Conservation (phyloP, 2,797 vertebrate genomes). For the Tiaroga cobitis region DNA sequence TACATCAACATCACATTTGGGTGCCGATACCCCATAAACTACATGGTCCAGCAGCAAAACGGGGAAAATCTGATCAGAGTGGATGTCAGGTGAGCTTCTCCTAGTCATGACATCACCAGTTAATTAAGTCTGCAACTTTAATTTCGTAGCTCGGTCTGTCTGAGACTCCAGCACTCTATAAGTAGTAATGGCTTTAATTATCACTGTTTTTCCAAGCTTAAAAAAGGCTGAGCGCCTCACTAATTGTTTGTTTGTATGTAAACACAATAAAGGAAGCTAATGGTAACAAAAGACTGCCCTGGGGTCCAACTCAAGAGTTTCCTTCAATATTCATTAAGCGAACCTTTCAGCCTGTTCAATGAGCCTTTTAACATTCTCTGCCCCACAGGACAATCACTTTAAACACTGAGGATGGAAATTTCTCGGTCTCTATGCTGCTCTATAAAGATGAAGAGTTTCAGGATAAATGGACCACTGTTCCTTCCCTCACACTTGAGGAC, state of each 20-base stretch:
- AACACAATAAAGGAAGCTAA: conserved; percentile 48
- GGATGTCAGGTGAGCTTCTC: conserved; percentile 71
- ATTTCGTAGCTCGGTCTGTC: conserved; percentile 1
- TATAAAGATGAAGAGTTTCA: conserved; percentile 80
- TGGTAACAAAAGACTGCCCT: conserved; percentile 43
- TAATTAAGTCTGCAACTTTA: conserved; percentile 17
- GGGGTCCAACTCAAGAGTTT: conserved; percentile 53
- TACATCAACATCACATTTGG: conserved; percentile 82
- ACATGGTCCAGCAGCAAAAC: conserved; percentile 78
- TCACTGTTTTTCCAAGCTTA: conserved; percentile 20
- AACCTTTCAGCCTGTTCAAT: conserved; percentile 44
- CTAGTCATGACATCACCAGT: conserved; percentile 30
- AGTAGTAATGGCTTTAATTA: conserved; percentile 39
- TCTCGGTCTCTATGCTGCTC: conserved; percentile 80
- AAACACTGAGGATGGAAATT: conserved; percentile 82
- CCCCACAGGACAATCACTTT: conserved; percentile 76
- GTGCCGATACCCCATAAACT: conserved; percentile 82
- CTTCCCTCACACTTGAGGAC: conserved; percentile 80
- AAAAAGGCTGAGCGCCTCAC: conserved; percentile 6
- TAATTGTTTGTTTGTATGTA: conserved; percentile 48
- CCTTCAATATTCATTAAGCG: conserved; percentile 38
- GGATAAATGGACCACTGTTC: conserved; percentile 78
- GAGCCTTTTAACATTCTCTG: conserved; percentile 43
- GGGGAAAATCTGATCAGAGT: conserved; percentile 78
- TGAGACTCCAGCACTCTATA: background rate